Evolutionary conservation across 2,888 invertebrate genomes (phyloP).

Genomic region (Aradus depressus): DNA sequence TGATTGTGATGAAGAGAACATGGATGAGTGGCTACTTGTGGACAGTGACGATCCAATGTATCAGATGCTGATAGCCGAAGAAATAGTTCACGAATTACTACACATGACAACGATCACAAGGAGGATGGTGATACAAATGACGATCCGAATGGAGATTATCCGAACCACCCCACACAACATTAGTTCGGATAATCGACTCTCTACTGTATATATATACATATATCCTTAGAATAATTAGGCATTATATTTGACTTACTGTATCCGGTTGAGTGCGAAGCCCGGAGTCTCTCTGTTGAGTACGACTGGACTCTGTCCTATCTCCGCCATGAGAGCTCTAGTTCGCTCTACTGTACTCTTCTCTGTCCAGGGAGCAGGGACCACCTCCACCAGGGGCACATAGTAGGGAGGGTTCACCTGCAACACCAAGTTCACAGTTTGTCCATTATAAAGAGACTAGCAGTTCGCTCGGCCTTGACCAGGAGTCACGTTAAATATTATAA

Average conservation of each 20-base stretch:
- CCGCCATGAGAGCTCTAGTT: conserved; percentile 66
- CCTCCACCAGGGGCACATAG: conserved; percentile 86
- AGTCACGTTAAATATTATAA: too few relatives aligned
- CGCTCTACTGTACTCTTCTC: conserved; percentile 58
- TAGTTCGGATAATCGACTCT: too few relatives aligned
- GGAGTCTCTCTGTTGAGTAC: conserved; percentile 73
- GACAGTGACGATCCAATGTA: too few relatives aligned
- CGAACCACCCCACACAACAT: too few relatives aligned
- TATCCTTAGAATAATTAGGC: not conserved
- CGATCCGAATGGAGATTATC: too few relatives aligned
- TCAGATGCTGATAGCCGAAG: too few relatives aligned
- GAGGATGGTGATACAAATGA: too few relatives aligned
- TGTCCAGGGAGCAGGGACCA: conserved; percentile 92
- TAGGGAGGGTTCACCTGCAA: conserved; percentile 83
- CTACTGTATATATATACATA: too few relatives aligned
- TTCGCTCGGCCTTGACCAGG: not conserved
- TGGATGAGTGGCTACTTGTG: too few relatives aligned
- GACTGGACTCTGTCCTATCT: conserved; percentile 87
- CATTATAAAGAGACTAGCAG: not conserved
- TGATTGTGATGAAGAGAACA: too few relatives aligned
- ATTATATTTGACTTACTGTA: conserved; percentile 54
- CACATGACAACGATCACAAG: too few relatives aligned
- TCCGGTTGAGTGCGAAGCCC: conserved; percentile 86
- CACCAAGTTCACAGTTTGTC: not conserved
- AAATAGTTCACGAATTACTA: too few relatives aligned